Conservation (phyloP, 2,888 invertebrate genomes). For the Spilarctia lutea region DNA sequence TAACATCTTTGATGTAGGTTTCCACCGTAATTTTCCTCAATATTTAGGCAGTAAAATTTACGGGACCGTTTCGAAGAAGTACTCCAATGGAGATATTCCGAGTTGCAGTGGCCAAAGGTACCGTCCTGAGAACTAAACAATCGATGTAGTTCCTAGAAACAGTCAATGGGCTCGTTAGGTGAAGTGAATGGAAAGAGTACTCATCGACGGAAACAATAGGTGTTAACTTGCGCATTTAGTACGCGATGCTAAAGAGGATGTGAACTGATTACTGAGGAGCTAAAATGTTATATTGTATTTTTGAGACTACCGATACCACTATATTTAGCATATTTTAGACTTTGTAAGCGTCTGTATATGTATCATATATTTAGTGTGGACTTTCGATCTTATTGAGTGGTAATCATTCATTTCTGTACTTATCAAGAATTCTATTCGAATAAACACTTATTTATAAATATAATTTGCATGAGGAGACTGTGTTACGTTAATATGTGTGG, state of each 20-base stretch:
- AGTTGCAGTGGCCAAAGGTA: slow-evolving; percentile 59
- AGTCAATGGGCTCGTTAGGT: slow-evolving; percentile 61
- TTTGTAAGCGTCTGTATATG: not conserved
- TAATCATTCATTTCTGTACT: slow-evolving; percentile 17
- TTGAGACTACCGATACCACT: not conserved
- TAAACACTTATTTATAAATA: slow-evolving; percentile 47
- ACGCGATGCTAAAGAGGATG: slow-evolving; percentile 63
- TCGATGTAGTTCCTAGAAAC: slow-evolving; percentile 71
- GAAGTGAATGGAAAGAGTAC: slow-evolving; percentile 67
- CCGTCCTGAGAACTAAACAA: slow-evolving; percentile 73
- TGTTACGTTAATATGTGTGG: slow-evolving; percentile 49
- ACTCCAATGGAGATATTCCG: slow-evolving; percentile 57
- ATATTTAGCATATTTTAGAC: slow-evolving; percentile 7
- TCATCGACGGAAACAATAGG: slow-evolving; percentile 73
- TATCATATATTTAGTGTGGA: not conserved
- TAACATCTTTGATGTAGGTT: slow-evolving; percentile 38
- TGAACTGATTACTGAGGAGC: slow-evolving; percentile 66
- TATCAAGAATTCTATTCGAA: slow-evolving; percentile 11
- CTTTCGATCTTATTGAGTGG: not conserved
- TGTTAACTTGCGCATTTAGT: slow-evolving; percentile 70
- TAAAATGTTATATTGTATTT: slow-evolving; percentile 29
- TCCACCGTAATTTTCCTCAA: slow-evolving; percentile 60
- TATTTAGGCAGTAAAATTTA: slow-evolving; percentile 48
- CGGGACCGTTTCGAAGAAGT: slow-evolving; percentile 51
- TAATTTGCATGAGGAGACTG: slow-evolving; percentile 50